Percentiles rank a stretch among this genome's conserved stretches.
Conservation (phyloP, 2,888 invertebrate species). For the Spodoptera littoralis region DNA sequence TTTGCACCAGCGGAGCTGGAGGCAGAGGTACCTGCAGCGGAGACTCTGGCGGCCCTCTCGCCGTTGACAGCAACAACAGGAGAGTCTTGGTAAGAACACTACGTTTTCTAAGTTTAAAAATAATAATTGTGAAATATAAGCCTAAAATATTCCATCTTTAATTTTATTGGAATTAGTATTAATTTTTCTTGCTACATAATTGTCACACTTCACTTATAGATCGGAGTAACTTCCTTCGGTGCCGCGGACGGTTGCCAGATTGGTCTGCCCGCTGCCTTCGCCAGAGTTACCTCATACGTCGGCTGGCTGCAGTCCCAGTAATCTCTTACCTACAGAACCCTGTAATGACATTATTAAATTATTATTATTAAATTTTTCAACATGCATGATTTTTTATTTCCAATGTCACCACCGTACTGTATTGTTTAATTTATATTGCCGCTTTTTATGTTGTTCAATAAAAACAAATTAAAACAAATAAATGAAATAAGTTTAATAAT, state of each 20-base stretch:
- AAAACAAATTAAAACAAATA: too few species aligned
- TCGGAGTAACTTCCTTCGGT: constrained; percentile 68
- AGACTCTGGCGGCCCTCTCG: constrained; percentile 68
- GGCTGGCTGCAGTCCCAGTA: constrained; percentile 59
- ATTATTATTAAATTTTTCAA: background rate
- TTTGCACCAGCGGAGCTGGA: constrained; percentile 72
- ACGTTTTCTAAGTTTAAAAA: too few species aligned
- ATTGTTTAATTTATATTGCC: too few species aligned
- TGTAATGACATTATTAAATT: constrained; percentile 16
- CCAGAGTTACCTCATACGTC: constrained; percentile 67
- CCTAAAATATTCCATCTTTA: background rate
- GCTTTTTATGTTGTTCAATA: too few species aligned
- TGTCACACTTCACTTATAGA: constrained; percentile 39
- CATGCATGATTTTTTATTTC: constrained; percentile 13
- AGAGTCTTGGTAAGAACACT: constrained; percentile 51
- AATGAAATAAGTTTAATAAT: too few species aligned
- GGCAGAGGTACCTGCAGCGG: constrained; percentile 69
- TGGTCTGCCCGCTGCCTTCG: constrained; percentile 69
- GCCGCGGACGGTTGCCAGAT: constrained; percentile 62
- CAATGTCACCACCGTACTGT: background rate
- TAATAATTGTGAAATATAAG: too few species aligned
- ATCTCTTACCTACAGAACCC: constrained; percentile 1
- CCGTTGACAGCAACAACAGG: constrained; percentile 22
- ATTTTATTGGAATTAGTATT: background rate
- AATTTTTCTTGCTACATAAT: background rate